Conservation (phyloP, 2,888 invertebrate species). For the Sylvicola cinctus region DNA sequence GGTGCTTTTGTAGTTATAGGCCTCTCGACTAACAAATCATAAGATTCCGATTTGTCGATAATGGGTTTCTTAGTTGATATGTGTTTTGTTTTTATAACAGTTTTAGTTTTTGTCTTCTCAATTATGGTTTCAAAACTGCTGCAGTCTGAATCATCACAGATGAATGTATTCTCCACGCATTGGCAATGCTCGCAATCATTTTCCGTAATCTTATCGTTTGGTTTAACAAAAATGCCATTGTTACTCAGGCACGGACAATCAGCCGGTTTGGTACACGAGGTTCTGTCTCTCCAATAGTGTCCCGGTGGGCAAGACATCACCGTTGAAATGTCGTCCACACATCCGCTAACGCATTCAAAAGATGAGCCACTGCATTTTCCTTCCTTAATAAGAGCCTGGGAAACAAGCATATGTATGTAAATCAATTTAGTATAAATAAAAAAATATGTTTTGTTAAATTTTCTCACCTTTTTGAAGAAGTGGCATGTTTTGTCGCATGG, state of each 20-base stretch:
- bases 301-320: slow-evolving; percentile 31
- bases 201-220: slow-evolving; percentile 13
- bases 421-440: no score
- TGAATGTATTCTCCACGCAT: slow-evolving; percentile 6
- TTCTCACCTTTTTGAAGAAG: slow-evolving; percentile 30
- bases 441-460: background rate
- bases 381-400: background rate
- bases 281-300: slow-evolving; percentile 46
- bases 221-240: slow-evolving; percentile 41
- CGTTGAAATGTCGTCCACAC: slow-evolving; percentile 20
- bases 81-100: background rate
- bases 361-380: slow-evolving; percentile 13
- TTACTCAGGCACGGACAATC: slow-evolving; percentile 58
- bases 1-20: slow-evolving; percentile 1
- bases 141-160: slow-evolving; percentile 5
- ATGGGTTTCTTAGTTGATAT: background rate
- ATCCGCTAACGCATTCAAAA: slow-evolving; percentile 18
- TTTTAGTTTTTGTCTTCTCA: slow-evolving; percentile 1
- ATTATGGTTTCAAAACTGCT: background rate
- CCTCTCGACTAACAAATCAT: slow-evolving; percentile 1
- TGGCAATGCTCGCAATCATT: slow-evolving; percentile 4
- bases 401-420: no score
- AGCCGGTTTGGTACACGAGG: slow-evolving; percentile 45
- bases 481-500: slow-evolving; percentile 51
- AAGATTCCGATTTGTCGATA: background rate